These are phyloP conservation scores for Conus ventricosus DNA, from an alignment of 1,140 invertebrate genomes.

Conservation along the genomic window DNA sequence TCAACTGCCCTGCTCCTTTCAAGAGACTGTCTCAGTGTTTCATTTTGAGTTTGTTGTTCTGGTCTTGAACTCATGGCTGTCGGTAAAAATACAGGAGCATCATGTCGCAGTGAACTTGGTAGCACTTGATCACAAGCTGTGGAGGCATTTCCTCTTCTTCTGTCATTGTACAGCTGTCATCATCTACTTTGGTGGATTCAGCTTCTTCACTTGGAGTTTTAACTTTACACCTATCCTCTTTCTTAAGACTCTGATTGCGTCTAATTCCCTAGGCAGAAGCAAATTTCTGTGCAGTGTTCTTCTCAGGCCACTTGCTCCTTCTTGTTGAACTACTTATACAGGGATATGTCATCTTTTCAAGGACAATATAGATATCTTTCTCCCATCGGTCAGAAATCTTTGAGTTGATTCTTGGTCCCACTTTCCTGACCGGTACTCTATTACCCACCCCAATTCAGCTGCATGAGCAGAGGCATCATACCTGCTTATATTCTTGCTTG, in stretches of 20 bases:
- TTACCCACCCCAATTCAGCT: constrained; percentile 4
- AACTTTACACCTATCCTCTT: too few relatives aligned
- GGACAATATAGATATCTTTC: neutral
- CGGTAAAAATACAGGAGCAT: too few relatives aligned
- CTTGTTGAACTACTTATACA: neutral
- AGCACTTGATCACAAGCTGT: too few relatives aligned
- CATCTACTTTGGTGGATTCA: too few relatives aligned
- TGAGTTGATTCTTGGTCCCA: neutral
- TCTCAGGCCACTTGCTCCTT: neutral
- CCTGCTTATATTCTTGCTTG: constrained; percentile 4
- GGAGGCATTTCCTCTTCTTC: too few relatives aligned
- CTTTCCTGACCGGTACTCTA: neutral
- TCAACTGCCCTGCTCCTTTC: too few relatives aligned
- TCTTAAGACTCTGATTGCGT: neutral
- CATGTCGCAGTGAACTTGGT: too few relatives aligned
- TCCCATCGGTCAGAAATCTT: constrained; percentile 16
- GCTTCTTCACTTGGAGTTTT: too few relatives aligned
- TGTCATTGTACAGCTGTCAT: too few relatives aligned
- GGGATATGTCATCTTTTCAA: neutral
- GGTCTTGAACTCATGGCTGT: too few relatives aligned
- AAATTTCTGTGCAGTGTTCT: neutral
- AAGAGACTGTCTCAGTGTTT: too few relatives aligned
- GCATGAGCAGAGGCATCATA: constrained; percentile 6
- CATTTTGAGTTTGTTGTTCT: too few relatives aligned
- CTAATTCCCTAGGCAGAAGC: neutral